phyloP scores from a whole-genome alignment of 2,888 invertebrate genomes.

The Criorhina ranunculi region DNA sequence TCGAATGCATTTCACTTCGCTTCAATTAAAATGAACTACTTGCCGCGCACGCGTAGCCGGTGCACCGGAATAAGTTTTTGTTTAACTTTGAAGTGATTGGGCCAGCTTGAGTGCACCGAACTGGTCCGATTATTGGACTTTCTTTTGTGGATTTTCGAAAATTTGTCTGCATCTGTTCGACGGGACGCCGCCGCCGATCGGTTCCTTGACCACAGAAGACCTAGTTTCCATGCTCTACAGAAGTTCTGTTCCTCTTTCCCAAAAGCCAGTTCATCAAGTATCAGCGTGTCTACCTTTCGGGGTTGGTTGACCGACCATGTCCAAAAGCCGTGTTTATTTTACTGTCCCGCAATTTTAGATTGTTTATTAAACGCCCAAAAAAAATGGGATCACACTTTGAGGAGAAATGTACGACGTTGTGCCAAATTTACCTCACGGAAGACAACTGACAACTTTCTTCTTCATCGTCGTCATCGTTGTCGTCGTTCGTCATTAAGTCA shows the following conservation, averaged over 20 bases:
- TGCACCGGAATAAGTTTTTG: slow-evolving; percentile 47
- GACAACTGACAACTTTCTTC: slow-evolving; percentile 59
- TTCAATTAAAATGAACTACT: slow-evolving; percentile 61
- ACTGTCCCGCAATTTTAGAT: slow-evolving; percentile 22
- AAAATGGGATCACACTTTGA: slow-evolving; percentile 20
- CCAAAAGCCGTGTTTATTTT: slow-evolving; percentile 13
- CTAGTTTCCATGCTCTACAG: slow-evolving; percentile 48
- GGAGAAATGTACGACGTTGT: no score
- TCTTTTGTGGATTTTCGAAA: slow-evolving; percentile 50
- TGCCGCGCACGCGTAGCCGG: slow-evolving; percentile 37
- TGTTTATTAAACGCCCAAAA: slow-evolving; percentile 23
- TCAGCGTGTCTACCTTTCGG: slow-evolving; percentile 5
- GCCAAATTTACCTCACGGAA: slow-evolving; percentile 33
- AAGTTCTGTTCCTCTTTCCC: slow-evolving; percentile 27
- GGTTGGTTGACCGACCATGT: slow-evolving; percentile 10
- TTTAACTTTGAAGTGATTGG: slow-evolving; percentile 50
- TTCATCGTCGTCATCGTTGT: slow-evolving; percentile 5
- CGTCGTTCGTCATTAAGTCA: no score
- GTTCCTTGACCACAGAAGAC: slow-evolving; percentile 43
- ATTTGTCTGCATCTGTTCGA: slow-evolving; percentile 38
- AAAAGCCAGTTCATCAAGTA: slow-evolving; percentile 44
- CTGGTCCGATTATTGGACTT: slow-evolving; percentile 52
- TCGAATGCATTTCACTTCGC: slow-evolving; percentile 49
- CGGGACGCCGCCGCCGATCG: neutral
- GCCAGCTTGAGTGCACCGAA: slow-evolving; percentile 16